Evolutionary conservation across 1,140 invertebrate species (phyloP).

Genomic region (Goniozus legneri): DNA sequence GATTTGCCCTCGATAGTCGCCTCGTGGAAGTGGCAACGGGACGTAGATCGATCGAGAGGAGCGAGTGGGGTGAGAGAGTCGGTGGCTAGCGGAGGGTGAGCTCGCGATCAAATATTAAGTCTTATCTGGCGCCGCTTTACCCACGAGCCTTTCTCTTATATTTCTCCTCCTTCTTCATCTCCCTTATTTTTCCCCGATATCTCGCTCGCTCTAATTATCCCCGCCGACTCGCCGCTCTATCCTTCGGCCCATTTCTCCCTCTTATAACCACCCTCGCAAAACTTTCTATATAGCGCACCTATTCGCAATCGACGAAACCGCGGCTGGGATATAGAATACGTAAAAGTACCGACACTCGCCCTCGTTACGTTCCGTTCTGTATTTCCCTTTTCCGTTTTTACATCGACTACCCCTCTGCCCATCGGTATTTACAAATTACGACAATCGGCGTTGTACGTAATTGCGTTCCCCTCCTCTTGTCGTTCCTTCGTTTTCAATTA

Average conservation of each 20-base stretch:
- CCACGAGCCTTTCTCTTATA: constrained; percentile 25
- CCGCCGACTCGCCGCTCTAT: constrained; percentile 10
- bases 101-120: constrained; percentile 52
- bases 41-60: constrained; percentile 31
- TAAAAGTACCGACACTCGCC: constrained; percentile 29
- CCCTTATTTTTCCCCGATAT: constrained; percentile 14
- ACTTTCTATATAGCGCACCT: constrained; percentile 11
- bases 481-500: background rate
- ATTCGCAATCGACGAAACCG: constrained; percentile 24
- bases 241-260: constrained; percentile 25
- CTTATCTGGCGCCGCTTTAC: constrained; percentile 51
- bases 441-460: no score
- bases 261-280: constrained; percentile 32
- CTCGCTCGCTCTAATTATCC: no score
- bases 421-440: no score
- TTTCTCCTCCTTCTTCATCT: constrained; percentile 7
- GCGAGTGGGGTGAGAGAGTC: constrained; percentile 20
- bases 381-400: constrained; percentile 10
- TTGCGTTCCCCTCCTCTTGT: background rate
- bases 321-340: constrained; percentile 20
- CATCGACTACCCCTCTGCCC: background rate
- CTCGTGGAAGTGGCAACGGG: background rate
- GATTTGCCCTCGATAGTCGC: constrained; percentile 37
- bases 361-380: no score
- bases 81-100: constrained; percentile 40